Evolutionary conservation across 2,113 vertebrate genomes (phyloP).

Genomic region (Fregata magnificens): DNA sequence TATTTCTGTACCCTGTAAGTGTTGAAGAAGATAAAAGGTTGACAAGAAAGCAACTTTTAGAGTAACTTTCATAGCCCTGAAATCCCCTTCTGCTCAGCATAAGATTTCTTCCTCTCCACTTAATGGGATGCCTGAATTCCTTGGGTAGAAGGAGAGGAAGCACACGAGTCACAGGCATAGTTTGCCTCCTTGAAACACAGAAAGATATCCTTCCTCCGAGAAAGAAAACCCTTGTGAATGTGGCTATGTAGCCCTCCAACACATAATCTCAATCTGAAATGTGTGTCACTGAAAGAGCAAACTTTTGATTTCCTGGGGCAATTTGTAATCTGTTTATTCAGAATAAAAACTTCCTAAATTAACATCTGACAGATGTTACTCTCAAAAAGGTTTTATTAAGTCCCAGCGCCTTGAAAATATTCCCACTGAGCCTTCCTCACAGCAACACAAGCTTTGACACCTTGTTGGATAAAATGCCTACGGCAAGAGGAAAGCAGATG

Average conservation of each 20-base stretch:
- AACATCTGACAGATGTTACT: background rate
- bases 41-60: background rate
- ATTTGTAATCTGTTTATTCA: background rate
- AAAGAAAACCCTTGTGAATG: background rate
- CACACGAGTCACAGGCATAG: background rate
- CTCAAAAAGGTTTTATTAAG: background rate
- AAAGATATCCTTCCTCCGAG: background rate
- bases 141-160: background rate
- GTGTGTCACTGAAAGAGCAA: background rate
- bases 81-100: background rate
- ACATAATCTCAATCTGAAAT: background rate
- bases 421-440: background rate
- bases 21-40: background rate
- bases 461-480: background rate
- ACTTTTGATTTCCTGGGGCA: background rate
- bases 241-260: background rate
- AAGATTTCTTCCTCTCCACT: background rate
- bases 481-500: background rate
- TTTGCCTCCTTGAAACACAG: background rate
- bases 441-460: background rate
- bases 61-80: background rate
- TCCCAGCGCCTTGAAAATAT: background rate
- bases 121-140: background rate
- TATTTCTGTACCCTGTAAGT: background rate
- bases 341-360: background rate